These are phyloP conservation scores for Bungarus multicinctus DNA, from an alignment of 2,113 vertebrate species.

Conservation along the genomic window DNA sequence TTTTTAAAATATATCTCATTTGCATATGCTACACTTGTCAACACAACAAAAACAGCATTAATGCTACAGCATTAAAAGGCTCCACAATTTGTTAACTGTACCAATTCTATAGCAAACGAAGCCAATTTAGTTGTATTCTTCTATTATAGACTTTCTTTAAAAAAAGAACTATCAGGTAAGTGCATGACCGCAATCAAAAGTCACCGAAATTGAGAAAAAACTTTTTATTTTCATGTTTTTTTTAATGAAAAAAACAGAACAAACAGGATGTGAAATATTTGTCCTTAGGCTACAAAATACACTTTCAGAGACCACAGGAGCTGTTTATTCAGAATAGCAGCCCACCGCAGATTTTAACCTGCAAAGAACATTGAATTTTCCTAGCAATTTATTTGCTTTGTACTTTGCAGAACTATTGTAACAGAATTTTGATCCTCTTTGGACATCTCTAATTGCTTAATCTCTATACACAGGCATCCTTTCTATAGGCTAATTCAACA, in stretches of 20 bases:
- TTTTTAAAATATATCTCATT: background rate
- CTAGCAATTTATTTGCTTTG: background rate
- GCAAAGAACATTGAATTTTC: background rate
- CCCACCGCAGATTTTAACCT: background rate
- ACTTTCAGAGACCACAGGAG: background rate
- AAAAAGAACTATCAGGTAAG: background rate
- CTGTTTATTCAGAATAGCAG: background rate
- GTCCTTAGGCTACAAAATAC: background rate
- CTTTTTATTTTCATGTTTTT: background rate
- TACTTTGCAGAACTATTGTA: background rate
- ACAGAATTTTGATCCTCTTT: background rate
- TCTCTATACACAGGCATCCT: background rate
- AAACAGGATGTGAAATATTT: background rate
- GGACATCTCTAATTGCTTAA: background rate
- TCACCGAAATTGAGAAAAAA: background rate
- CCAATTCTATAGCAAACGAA: background rate
- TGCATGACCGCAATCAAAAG: background rate
- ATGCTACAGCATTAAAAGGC: background rate
- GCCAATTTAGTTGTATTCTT: background rate
- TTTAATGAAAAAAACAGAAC: background rate
- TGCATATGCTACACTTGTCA: background rate
- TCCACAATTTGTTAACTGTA: background rate
- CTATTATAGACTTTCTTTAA: background rate
- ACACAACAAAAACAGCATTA: background rate
- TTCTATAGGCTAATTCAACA: background rate